These are phyloP conservation scores for Quadroppia sp. DNA, from an alignment of 2,888 invertebrate genomes.

Conservation along the genomic window DNA sequence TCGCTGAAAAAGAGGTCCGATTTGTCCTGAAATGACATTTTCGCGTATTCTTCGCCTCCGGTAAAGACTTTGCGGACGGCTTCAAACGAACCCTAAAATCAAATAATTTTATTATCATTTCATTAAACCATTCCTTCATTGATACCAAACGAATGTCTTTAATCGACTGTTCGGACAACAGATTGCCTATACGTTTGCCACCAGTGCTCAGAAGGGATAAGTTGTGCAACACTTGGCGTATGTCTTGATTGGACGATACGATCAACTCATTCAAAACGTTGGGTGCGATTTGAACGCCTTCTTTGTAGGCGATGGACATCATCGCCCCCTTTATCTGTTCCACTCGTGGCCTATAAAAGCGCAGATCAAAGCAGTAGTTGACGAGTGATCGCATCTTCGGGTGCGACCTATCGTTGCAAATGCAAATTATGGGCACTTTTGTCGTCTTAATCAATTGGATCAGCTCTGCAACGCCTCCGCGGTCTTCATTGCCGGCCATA, in stretches of 20 bases:
- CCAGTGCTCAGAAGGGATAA: slow-evolving; percentile 71
- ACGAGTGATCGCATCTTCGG: slow-evolving; percentile 86
- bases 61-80: slow-evolving; percentile 83
- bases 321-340: slow-evolving; percentile 91
- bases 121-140: background rate
- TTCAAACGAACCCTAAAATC: slow-evolving; percentile 80
- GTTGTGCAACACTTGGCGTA: slow-evolving; percentile 80
- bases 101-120: slow-evolving; percentile 10
- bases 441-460: slow-evolving; percentile 83
- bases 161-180: slow-evolving; percentile 51
- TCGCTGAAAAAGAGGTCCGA: slow-evolving; percentile 92
- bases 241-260: slow-evolving; percentile 79
- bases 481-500: slow-evolving; percentile 98
- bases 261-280: slow-evolving; percentile 79
- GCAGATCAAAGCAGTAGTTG: slow-evolving; percentile 88
- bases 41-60: slow-evolving; percentile 62
- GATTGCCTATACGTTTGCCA: slow-evolving; percentile 57
- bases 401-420: slow-evolving; percentile 91
- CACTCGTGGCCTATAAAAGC: slow-evolving; percentile 74
- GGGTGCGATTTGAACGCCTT: slow-evolving; percentile 53
- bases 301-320: slow-evolving; percentile 80
- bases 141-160: slow-evolving; percentile 77
- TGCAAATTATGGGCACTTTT: slow-evolving; percentile 85
- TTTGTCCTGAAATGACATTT: slow-evolving; percentile 69
- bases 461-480: slow-evolving; percentile 90